Percentiles rank a stretch among this genome's conserved stretches.
phyloP scores from a whole-genome alignment of 64 coral and sea anemone genomes.

The Trachythela sp. region DNA sequence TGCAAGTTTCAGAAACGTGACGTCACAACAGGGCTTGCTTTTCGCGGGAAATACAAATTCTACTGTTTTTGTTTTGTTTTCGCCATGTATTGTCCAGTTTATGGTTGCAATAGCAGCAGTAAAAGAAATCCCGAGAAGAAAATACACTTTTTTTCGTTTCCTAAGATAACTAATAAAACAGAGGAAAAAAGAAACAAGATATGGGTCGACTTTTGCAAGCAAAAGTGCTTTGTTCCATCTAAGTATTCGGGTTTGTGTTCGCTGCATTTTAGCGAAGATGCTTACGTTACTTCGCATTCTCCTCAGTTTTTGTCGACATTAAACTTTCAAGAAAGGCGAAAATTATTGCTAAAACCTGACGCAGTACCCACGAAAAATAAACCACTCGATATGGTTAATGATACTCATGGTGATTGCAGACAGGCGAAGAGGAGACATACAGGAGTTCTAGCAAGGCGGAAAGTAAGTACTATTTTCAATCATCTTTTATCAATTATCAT shows the following conservation, averaged over 20 bases:
- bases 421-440: neutral
- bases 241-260: neutral
- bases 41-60: too few relatives aligned
- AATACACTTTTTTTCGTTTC: neutral
- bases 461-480: too few relatives aligned
- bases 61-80: too few relatives aligned
- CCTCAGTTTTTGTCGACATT: neutral
- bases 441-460: neutral
- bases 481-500: too few relatives aligned
- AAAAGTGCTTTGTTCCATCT: neutral
- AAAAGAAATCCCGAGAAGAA: neutral
- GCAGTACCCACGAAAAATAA: slow-evolving; percentile 12
- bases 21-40: too few relatives aligned
- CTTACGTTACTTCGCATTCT: neutral
- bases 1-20: too few relatives aligned
- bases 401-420: too few relatives aligned
- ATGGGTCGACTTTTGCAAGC: neutral
- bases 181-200: neutral
- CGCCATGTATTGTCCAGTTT: neutral
- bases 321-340: neutral
- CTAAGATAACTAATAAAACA: neutral
- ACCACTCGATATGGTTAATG: neutral
- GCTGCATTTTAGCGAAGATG: neutral
- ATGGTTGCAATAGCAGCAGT: neutral
- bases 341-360: neutral